phyloP scores from a whole-genome alignment of 2,797 vertebrate genomes.

The Uromys caudimaculatus region DNA sequence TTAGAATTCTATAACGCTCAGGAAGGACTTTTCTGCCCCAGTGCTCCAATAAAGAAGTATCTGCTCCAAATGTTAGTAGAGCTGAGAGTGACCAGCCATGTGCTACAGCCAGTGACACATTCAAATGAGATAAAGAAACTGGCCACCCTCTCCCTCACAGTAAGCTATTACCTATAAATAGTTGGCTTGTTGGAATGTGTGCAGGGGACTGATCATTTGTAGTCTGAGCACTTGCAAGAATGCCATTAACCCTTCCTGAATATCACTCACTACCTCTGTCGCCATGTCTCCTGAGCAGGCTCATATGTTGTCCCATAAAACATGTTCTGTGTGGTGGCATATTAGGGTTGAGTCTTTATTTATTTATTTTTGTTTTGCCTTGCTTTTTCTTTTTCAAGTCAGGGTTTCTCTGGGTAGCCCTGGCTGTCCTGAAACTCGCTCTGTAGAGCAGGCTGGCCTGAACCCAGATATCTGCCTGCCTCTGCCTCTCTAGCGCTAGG shows the following conservation, averaged over 20 bases:
- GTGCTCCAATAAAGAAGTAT: not conserved
- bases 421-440: not conserved
- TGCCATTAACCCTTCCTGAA: not conserved
- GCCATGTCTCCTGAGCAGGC: not conserved
- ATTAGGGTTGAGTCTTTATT: not conserved
- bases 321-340: not conserved
- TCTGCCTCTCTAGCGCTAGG: not conserved
- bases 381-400: not conserved
- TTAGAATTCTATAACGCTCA: not conserved
- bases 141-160: not conserved
- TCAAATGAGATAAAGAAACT: slow-evolving; percentile 16
- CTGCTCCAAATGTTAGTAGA: not conserved
- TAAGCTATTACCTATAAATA: slow-evolving; percentile 29
- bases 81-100: not conserved
- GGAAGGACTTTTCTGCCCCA: not conserved
- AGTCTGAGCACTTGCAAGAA: slow-evolving; percentile 29
- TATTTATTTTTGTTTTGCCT: not conserved
- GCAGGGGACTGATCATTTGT: not conserved
- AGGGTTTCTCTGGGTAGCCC: not conserved
- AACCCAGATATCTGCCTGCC: not conserved
- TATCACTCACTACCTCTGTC: not conserved
- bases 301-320: not conserved
- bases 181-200: not conserved
- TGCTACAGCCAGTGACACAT: not conserved
- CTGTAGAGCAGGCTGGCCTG: not conserved